Percentiles rank a stretch among this genome's conserved stretches.
Conservation (phyloP, 2,888 invertebrate genomes). For the Encarsia formosa region DNA sequence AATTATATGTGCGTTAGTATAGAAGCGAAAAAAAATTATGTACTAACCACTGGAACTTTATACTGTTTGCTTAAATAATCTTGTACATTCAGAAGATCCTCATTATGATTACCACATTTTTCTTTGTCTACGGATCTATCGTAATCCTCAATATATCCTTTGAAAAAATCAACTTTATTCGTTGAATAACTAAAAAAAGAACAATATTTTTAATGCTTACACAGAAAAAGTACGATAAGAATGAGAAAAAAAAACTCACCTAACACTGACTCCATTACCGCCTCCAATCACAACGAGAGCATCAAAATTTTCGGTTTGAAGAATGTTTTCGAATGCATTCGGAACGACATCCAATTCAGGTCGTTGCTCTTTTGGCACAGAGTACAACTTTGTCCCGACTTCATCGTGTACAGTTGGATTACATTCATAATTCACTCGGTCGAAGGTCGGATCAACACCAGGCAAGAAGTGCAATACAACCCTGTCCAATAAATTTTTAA, state of each 20-base stretch:
- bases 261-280: slow-evolving; percentile 62
- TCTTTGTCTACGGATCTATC: slow-evolving; percentile 54
- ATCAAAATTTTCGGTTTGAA: slow-evolving; percentile 61
- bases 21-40: background rate
- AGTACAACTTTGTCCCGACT: slow-evolving; percentile 64
- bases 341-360: slow-evolving; percentile 53
- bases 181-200: slow-evolving; percentile 52
- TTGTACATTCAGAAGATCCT: slow-evolving; percentile 36
- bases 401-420: slow-evolving; percentile 56
- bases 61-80: slow-evolving; percentile 58
- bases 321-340: slow-evolving; percentile 62
- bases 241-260: slow-evolving; percentile 40
- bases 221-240: background rate
- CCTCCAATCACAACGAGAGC: slow-evolving; percentile 70
- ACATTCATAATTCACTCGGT: slow-evolving; percentile 50
- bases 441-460: slow-evolving; percentile 59
- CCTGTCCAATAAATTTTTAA: slow-evolving; percentile 63
- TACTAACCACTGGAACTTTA: slow-evolving; percentile 58
- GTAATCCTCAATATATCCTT: slow-evolving; percentile 37
- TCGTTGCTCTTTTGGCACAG: slow-evolving; percentile 50
- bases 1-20: background rate
- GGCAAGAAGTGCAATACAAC: slow-evolving; percentile 80
- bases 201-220: no score
- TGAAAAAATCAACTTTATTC: slow-evolving; percentile 49
- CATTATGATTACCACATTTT: slow-evolving; percentile 35